Evolutionary conservation across 2,113 vertebrate species (phyloP).

Genomic region (Alexandromys fortis): DNA sequence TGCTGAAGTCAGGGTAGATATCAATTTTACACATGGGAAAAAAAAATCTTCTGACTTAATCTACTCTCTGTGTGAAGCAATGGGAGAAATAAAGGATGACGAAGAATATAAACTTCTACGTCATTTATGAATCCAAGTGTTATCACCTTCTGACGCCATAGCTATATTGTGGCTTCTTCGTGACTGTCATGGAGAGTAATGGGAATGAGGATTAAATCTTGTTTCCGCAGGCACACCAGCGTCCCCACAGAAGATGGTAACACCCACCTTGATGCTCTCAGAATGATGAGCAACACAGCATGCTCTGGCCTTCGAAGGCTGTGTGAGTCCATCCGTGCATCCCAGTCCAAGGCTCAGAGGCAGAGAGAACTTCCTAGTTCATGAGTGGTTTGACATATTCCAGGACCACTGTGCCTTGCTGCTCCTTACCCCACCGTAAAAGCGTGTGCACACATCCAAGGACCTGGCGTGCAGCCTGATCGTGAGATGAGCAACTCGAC

Average conservation of each 20-base stretch:
- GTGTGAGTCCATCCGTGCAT: neutral
- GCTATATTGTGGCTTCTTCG: neutral
- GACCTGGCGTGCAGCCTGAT: neutral
- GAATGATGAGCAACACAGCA: neutral
- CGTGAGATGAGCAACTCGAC: neutral
- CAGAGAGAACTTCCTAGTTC: neutral
- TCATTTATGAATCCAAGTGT: neutral
- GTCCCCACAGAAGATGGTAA: neutral
- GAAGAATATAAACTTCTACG: neutral
- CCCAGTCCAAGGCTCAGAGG: neutral
- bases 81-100: neutral
- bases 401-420: neutral
- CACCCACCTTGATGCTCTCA: neutral
- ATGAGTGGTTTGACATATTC: neutral
- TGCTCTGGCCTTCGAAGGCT: neutral
- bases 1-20: neutral
- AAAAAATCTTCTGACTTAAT: slow-evolving; percentile 26
- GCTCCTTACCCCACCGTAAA: neutral
- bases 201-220: neutral
- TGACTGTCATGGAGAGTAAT: neutral
- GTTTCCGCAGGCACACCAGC: neutral
- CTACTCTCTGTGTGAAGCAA: neutral
- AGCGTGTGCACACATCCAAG: neutral
- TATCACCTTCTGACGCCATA: neutral
- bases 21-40: neutral